Conservation (phyloP, 35 echinoderm and acorn worm species). For the Diadema setosum region DNA sequence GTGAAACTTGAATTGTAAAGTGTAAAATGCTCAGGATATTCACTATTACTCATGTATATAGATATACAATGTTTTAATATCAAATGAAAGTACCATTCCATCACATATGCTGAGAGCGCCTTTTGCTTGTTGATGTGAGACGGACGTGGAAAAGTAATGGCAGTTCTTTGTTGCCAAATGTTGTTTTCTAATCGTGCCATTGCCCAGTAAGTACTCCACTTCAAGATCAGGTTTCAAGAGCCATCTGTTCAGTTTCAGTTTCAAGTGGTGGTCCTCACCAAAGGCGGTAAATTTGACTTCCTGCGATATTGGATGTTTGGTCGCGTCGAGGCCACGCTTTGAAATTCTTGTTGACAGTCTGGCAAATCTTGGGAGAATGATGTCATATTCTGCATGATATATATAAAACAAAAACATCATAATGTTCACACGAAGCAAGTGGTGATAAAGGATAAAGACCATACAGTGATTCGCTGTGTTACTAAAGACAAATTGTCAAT, state of each 20-base stretch:
- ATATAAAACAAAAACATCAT: too few species aligned
- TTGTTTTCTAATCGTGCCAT: neutral
- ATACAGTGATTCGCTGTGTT: too few species aligned
- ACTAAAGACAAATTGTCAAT: too few species aligned
- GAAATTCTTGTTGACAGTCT: too few species aligned
- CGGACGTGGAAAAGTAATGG: neutral
- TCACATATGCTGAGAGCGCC: neutral
- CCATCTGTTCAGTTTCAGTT: neutral
- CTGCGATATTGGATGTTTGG: neutral
- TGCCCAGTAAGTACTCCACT: neutral
- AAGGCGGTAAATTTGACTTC: neutral
- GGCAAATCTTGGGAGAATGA: neutral
- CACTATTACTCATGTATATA: too few species aligned
- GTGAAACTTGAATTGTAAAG: too few species aligned
- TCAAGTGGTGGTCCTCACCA: neutral
- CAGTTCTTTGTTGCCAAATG: neutral
- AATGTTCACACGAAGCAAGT: too few species aligned
- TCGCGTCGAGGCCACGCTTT: neutral
- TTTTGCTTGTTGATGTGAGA: neutral
- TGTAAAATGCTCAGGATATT: too few species aligned
- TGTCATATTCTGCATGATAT: neutral
- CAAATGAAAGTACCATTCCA: too few species aligned
- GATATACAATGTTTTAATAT: too few species aligned
- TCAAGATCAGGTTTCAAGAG: neutral
- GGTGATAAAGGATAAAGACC: too few species aligned